Percentiles rank a stretch among this genome's conserved stretches.
phyloP scores from a whole-genome alignment of 2,113 vertebrate species.

The Hyperoodon ampullatus region DNA sequence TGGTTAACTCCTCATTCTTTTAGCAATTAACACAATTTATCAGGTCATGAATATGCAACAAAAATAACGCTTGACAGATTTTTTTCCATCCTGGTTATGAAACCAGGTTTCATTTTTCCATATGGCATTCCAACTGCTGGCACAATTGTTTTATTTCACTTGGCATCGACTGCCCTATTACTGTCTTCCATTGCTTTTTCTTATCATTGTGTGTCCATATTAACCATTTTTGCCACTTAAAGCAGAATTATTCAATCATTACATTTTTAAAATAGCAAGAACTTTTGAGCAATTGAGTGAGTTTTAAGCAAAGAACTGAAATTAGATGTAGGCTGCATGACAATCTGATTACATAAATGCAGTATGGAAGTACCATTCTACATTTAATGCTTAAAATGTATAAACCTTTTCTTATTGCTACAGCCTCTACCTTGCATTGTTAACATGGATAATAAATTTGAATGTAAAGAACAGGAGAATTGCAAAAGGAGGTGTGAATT shows the following conservation, averaged over 20 bases:
- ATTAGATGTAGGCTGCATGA: background rate
- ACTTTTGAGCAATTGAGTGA: constrained; percentile 12
- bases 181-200: constrained; percentile 48
- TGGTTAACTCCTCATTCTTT: constrained; percentile 75
- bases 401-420: background rate
- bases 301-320: constrained; percentile 41
- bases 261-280: constrained; percentile 26
- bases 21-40: constrained; percentile 82
- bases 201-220: constrained; percentile 70
- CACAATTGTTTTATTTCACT: constrained; percentile 63
- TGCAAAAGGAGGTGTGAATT: background rate
- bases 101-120: constrained; percentile 66
- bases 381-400: background rate
- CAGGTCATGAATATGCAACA: constrained; percentile 81
- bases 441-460: background rate
- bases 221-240: constrained; percentile 56
- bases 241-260: constrained; percentile 43
- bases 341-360: background rate
- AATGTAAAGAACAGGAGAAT: background rate
- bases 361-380: background rate
- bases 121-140: constrained; percentile 77
- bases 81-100: constrained; percentile 73
- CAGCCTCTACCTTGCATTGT: background rate
- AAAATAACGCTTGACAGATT: constrained; percentile 80
- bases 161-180: constrained; percentile 39